A percentile compares a stretch with the other conserved stretches of the same genome.
Evolutionary conservation across 1,140 invertebrate species (phyloP).

Genomic region (Rhynchophorus ferrugineus): DNA sequence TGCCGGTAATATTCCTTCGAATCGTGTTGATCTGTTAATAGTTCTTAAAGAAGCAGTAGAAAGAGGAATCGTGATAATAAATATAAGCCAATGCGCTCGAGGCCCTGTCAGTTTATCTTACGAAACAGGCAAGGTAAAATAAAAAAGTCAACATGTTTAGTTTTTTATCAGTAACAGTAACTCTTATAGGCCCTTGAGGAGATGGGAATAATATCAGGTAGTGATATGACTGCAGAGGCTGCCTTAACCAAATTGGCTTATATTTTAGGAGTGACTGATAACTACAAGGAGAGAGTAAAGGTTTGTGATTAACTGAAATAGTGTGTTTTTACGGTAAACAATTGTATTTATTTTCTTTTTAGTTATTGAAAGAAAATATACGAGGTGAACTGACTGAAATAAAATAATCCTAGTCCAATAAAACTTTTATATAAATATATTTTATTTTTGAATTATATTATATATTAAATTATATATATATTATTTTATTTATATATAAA

Average conservation of each 20-base stretch:
- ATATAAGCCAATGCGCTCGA: constrained; percentile 83
- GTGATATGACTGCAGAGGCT: constrained; percentile 93
- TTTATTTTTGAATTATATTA: too few relatives aligned
- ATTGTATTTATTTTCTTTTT: constrained; percentile 21
- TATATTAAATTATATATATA: too few relatives aligned
- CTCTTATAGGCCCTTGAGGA: constrained; percentile 33
- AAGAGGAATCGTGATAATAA: constrained; percentile 83
- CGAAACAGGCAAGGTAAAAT: constrained; percentile 66
- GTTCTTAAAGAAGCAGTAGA: constrained; percentile 65
- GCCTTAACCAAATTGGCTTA: constrained; percentile 88
- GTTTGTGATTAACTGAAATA: too few relatives aligned
- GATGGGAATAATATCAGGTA: constrained; percentile 77
- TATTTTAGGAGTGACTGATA: constrained; percentile 50
- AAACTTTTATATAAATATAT: too few relatives aligned
- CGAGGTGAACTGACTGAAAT: constrained; percentile 56
- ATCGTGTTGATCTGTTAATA: constrained; percentile 71
- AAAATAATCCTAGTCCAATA: too few relatives aligned
- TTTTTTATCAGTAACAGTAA: too few relatives aligned
- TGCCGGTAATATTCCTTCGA: constrained; percentile 83
- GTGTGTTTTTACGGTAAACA: constrained; percentile 8
- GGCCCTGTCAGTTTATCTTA: constrained; percentile 71
- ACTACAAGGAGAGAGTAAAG: constrained; percentile 10
- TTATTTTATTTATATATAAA: too few relatives aligned
- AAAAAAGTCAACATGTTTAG: neutral
- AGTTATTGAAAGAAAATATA: constrained; percentile 75